Evolutionary conservation across 1,140 invertebrate species (phyloP), one percentile per base, ranked within the genome.

Genomic region (Drosophila littoralis): DNA sequence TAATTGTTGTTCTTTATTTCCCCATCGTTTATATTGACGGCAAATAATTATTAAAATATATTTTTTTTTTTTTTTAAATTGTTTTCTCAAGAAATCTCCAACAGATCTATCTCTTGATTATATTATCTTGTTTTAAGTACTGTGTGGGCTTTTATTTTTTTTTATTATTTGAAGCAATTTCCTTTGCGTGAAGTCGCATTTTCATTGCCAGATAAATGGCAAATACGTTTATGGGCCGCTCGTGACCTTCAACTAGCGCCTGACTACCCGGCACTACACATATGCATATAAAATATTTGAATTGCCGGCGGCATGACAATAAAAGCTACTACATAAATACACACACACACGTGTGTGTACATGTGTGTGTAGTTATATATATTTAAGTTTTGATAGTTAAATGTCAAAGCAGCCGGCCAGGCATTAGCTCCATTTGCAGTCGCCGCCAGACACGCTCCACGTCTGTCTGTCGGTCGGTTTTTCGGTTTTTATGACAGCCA

Each of bases 171-270:
- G 9, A n/a, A 12, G 52, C 5, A 13, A 33, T 46, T 60, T 54
- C 17, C 12, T 54, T 67, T 46, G 42, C 43, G 12, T 58, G 5
- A 59, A 59, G 28, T 45, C 12, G 40, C 64, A 32, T 59, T 72
- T 72, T 42, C 50, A 72, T 73, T 64, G 77, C 43, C 61, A 68
- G 69, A 52, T 65, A 77, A 85, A 74, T 85, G 66, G 64, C 60
- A 55, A 71, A 32, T 57, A 50, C 81, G 81, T 85, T 84, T 84
- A 85, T 81, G 81, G 22, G 61, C 73, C 58, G 60, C 51, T 75
- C 54, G 32, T 50, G 81, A 85, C 81, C 81, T 81, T 86, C 55
- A 28, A 22, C 50, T 22, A 17, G 40, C 33, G 13, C 15, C 10
- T 55, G 22, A 45, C 55, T 33, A 45, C 2, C 6, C 38, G 38